phyloP scores from a whole-genome alignment of 1,140 invertebrate genomes.

The Trichogramma pretiosum region DNA sequence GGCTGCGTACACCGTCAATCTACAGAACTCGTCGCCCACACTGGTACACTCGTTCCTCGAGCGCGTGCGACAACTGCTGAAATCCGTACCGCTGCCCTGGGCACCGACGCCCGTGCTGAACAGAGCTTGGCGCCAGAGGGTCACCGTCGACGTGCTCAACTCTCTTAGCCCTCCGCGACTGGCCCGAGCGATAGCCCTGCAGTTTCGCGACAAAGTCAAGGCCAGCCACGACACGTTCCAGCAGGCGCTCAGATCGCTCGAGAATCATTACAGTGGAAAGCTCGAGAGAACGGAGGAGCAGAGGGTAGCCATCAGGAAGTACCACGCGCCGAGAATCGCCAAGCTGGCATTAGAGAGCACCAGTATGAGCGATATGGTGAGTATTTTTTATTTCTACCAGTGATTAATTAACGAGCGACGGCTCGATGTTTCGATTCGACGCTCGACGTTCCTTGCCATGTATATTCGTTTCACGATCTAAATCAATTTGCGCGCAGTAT shows the following conservation, averaged over 20 bases:
- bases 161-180: constrained; percentile 64
- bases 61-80: constrained; percentile 63
- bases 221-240: constrained; percentile 63
- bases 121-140: constrained; percentile 62
- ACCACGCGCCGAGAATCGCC: constrained; percentile 71
- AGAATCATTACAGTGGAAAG: constrained; percentile 60
- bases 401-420: no score
- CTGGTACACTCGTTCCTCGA: constrained; percentile 67
- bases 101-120: constrained; percentile 55
- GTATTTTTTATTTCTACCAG: no score
- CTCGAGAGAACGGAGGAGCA: constrained; percentile 77
- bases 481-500: no score
- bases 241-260: constrained; percentile 57
- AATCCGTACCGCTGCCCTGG: constrained; percentile 55
- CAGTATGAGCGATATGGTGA: constrained; percentile 62
- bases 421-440: no score
- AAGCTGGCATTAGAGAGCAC: constrained; percentile 77
- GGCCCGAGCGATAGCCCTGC: constrained; percentile 67
- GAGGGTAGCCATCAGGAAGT: constrained; percentile 66
- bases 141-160: constrained; percentile 64
- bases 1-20: constrained; percentile 74
- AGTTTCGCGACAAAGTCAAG: constrained; percentile 60
- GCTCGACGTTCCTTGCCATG: no score
- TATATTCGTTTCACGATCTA: no score
- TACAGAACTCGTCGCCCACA: constrained; percentile 70